Evolutionary conservation across 2,113 vertebrate genomes (phyloP).

Genomic region (Caranx melampygus): DNA sequence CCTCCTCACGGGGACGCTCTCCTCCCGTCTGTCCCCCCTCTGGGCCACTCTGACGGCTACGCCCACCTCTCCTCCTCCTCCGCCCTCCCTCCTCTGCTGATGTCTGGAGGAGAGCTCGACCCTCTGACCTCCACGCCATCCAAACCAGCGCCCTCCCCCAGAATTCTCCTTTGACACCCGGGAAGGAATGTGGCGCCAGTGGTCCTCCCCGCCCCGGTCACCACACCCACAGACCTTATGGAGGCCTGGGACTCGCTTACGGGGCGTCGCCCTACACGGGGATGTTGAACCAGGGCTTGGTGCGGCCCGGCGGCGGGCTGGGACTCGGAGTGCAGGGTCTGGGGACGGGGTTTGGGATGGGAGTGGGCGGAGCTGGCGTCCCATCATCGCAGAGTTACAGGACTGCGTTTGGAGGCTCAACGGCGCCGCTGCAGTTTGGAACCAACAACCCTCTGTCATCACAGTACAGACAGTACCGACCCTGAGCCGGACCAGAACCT

Average conservation of each 20-base stretch:
- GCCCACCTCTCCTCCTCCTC: slow-evolving; percentile 72
- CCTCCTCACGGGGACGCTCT: slow-evolving; percentile 86
- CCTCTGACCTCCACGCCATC: slow-evolving; percentile 93
- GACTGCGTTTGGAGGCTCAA: slow-evolving; percentile 82
- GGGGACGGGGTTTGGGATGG: slow-evolving; percentile 63
- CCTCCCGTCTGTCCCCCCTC: slow-evolving; percentile 77
- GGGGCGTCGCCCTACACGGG: slow-evolving; percentile 83
- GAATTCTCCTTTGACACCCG: slow-evolving; percentile 94
- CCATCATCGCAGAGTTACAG: slow-evolving; percentile 86
- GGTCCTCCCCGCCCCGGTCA: slow-evolving; percentile 83
- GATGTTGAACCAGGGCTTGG: slow-evolving; percentile 84
- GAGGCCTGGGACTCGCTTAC: slow-evolving; percentile 84
- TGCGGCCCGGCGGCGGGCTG: slow-evolving; percentile 70
- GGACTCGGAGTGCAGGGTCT: slow-evolving; percentile 56
- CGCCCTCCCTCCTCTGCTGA: slow-evolving; percentile 71
- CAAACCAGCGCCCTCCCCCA: slow-evolving; percentile 91
- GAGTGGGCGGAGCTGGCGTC: slow-evolving; percentile 29
- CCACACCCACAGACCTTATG: slow-evolving; percentile 85
- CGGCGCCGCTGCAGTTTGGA: slow-evolving; percentile 84
- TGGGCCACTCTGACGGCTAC: slow-evolving; percentile 85
- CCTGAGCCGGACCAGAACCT: slow-evolving; percentile 54
- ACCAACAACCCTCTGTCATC: slow-evolving; percentile 73
- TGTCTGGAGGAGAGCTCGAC: slow-evolving; percentile 80
- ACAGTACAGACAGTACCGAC: slow-evolving; percentile 83
- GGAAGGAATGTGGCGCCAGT: slow-evolving; percentile 89